Evolutionary conservation across 1,140 invertebrate genomes (phyloP).

Genomic region (Euura lappo): DNA sequence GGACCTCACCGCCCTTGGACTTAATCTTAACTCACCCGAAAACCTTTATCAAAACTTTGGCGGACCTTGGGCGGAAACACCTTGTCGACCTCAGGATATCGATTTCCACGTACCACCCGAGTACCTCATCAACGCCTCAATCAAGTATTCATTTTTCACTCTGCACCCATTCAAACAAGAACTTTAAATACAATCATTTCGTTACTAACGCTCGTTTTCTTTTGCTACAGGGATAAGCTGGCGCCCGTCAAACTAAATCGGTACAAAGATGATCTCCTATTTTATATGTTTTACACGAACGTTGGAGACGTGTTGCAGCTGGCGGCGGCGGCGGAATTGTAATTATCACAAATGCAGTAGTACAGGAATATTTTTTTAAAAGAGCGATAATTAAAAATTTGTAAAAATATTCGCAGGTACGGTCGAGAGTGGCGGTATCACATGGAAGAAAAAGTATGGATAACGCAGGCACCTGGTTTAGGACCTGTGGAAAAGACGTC

Average conservation of each 20-base stretch:
- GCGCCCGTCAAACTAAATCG: constrained; percentile 93
- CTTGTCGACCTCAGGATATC: constrained; percentile 97
- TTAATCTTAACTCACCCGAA: constrained; percentile 98
- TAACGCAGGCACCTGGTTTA: constrained; percentile 94
- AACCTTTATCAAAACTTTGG: constrained; percentile 97
- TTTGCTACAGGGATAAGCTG: constrained; percentile 81
- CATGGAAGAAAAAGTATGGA: constrained; percentile 98
- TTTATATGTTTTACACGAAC: constrained; percentile 99
- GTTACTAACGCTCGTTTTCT: constrained; percentile 6
- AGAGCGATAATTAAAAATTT: neutral
- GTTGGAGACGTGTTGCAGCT: constrained; percentile 97
- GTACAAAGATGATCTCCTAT: constrained; percentile 98
- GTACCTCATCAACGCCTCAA: constrained; percentile 94
- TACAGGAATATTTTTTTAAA: neutral
- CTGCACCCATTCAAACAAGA: too few species aligned
- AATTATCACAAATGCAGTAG: constrained; percentile 61
- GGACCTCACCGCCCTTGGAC: constrained; percentile 94
- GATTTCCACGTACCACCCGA: constrained; percentile 98
- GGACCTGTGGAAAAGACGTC: constrained; percentile 91
- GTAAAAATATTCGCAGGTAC: constrained; percentile 68
- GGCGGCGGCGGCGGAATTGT: constrained; percentile 95
- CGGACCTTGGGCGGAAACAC: constrained; percentile 96
- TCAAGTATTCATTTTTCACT: constrained; percentile 62
- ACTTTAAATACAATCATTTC: neutral
- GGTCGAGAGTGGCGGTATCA: constrained; percentile 99